Conservation (phyloP, 2,113 vertebrate species). For the Lagenorhynchus albirostris region DNA sequence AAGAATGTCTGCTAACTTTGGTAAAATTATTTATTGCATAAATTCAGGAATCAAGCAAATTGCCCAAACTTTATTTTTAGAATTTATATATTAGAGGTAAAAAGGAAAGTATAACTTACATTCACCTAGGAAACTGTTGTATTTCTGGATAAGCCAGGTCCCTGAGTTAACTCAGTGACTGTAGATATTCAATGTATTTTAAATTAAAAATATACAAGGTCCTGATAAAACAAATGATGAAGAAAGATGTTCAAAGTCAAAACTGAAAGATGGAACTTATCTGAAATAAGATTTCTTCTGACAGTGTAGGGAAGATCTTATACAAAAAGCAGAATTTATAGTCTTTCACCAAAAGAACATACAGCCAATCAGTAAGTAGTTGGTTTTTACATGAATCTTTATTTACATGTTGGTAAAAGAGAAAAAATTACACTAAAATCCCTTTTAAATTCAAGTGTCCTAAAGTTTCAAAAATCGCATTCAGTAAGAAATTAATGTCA, state of each 20-base stretch:
- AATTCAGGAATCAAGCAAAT: background rate
- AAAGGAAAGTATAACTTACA: background rate
- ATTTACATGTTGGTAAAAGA: background rate
- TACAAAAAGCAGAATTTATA: background rate
- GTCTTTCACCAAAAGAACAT: background rate
- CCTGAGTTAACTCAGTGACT: background rate
- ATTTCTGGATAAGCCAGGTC: conserved; percentile 10
- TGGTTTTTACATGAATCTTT: background rate
- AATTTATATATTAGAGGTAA: background rate
- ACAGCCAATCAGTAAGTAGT: background rate
- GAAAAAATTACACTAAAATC: background rate
- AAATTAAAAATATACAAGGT: background rate
- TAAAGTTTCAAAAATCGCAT: background rate
- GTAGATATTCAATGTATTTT: background rate
- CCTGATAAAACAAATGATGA: background rate
- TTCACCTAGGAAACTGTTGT: background rate
- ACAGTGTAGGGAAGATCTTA: background rate
- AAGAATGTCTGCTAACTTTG: background rate
- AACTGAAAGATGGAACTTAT: background rate
- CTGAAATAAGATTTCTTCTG: background rate
- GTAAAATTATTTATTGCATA: background rate
- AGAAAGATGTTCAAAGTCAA: background rate
- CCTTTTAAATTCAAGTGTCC: background rate
- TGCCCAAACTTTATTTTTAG: background rate
- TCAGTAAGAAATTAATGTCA: background rate